Evolutionary conservation across 2,888 invertebrate genomes (phyloP), one percentile per base, ranked within the genome.

Genomic region (Xestia sexstrigata): DNA sequence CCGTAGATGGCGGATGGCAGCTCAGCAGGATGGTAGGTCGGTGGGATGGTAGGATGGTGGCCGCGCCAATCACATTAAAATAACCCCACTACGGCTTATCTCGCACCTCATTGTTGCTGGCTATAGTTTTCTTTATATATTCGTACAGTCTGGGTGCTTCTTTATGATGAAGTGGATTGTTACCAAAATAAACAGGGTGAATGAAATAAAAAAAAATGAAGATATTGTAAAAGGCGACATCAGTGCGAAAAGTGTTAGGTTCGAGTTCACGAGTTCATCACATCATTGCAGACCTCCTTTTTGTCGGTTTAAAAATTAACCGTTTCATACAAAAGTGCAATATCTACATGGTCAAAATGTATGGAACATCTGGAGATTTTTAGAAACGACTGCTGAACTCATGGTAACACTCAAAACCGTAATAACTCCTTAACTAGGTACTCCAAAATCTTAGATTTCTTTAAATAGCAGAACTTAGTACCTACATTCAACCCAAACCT

Each of bases 51-150:
- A 58, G 79, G 77, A 83, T 85, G 89, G 79, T 78, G 77, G 89
- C 82, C 77, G 90, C 91, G 90, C 93, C 95, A 95, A 95, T 95
- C 95, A 95, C 94, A 95, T 96, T 96, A 95, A 95, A 95, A 95
- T 95, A 94, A 93, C 93, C 93, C 93, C 91, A 88, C 90, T 84
- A 85, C 86, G 65, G 85, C 83, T 88, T 81, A 85, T 81, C 81
- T 79, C 73, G 63, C 81, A 84, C 71, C 86, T 79, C 77, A 90
- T 91, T 90, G 89, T 90, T 85, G 70, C 35, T 9, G 9, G 26
- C n/a, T 66, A 30, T 55, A 69, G 58, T 11, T 45, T 65, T 67
- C 68, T 73, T 74, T 70, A 65, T 79, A 67, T 70, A 62, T 68
- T 52, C 35, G n/a, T 52, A 2, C 30, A 26, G 35, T n/a, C 47